Base-by-base conservation (phyloP, 2,113 vertebrate species). In the Taxidea taxus region DNA sequence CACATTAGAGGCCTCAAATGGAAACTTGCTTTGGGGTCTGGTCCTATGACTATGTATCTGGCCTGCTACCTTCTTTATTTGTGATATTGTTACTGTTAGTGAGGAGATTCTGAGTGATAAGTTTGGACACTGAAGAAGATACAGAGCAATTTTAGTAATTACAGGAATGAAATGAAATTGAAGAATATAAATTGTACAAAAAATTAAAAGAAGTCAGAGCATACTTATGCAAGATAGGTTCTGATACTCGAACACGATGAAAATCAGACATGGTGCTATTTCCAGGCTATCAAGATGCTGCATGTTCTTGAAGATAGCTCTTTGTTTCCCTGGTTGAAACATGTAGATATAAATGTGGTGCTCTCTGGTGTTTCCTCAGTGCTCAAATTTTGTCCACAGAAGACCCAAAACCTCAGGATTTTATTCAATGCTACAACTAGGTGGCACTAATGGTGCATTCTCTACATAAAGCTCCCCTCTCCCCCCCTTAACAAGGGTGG, bases 341-440 rank as follows among this genome's bases (percentile, higher is more conserved):
- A 31, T 21, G 12, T 23, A 39, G 44, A 20, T 16, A 9, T 29
- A 6, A 34, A 39, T n/a, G 25, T 34, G 29, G 21, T 23, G 9
- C 16, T 15, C 7, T n/a, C 21, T 10, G 64, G 15, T 60, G 14
- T 8, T 15, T 14, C 15, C 2, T 87, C 3, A 2, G 2, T 9
- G 16, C 44, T 82, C 14, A 20, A 29, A 62, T 78, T 90, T 90
- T 54, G 6, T 2, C 1, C 21, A 54, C 31, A n/a, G 42, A 84
- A 80, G 39, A 58, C 1, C 13, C 34, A 47, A 47, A 93, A 60
- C 15, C 6, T 25, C 49, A 75, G 49, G 25, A 15, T 72, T 90
- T 60, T 95, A 74, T 58, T 94, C 68, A 90, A 5, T 29, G 10
- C 3, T 1, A 85, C 97, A 97, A 97, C 75, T 44, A 97, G 98